Base-by-base conservation (phyloP, 1,140 invertebrate genomes). In the Drosophila pallidifrons region DNA sequence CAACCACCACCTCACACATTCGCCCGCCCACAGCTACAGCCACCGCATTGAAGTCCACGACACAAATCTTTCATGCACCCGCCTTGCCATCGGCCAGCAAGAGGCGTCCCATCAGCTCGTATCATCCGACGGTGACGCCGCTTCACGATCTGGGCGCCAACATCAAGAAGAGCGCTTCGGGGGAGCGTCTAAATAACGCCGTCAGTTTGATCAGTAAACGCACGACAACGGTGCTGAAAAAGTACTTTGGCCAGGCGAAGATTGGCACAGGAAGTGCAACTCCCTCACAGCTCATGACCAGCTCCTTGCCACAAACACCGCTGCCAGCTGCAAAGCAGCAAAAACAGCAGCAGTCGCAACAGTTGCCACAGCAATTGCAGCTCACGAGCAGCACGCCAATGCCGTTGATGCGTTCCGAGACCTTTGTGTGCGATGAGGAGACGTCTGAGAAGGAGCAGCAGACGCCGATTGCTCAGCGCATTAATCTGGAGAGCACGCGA, bases 101-200 rank as follows among this genome's bases (percentile, higher is more conserved):
- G 3, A 16, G 57, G 6, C 85, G 85, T 54, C 83, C 80, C 4
- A 73, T 76, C 1, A 90, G 81, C 64, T 51, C 75, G 1, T 82
- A 85, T 66, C 55, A 73, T 28, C 78, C 79, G 15, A 64, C 73
- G 16, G 59, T 79, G 28, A 46, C 43, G 8, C 69, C 80, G 5
- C 52, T 89, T 11, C 60, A 79, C 25, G 85, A 89, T 13, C 25
- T 89, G 25, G 66, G 78, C 10, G 64, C 66, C 11, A 75, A 66
- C 38, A 38, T 91, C 16, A 92, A 89, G 67, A 91, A 91, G 57
- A 91, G 90, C 38, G 64, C 75, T 8, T 91, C 91, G 5, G 91
- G 89, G 2, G 83, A 91, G 5, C 63, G 81, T 6, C 74, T 92
- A 1, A 92, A 78, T n/a, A 82, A 91, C 61, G 87, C 82, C 0